Evolutionary conservation across 2,888 invertebrate genomes (phyloP), one percentile per base, ranked within the genome.

Genomic region (Monochamus alternatus): DNA sequence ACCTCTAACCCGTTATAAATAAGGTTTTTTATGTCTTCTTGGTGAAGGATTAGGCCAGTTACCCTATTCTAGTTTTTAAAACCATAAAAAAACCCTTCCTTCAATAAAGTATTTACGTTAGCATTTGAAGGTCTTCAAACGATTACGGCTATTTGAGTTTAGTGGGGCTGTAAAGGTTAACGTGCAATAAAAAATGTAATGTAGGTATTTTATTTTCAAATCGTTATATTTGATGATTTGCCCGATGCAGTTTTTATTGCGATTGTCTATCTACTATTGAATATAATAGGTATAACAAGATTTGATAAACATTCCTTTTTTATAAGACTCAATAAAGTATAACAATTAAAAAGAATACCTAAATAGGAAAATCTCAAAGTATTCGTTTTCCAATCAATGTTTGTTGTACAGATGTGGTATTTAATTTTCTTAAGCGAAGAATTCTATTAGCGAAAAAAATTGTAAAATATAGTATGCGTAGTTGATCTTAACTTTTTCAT

Each of bases 41-140:
- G 82, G 78, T 79, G 81, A 85, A 85, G 85, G 85, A 84, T 86
- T 85, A 83, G 81, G 81, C 80, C 80, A 79, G 79, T 68, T 79
- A 79, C 74, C 78, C 82, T 78, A 75, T 80, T 74, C 75, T 69
- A 75, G 80, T 80, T 80, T 81, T 79, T 80, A 78, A 81, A 80
- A 76, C 79, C 81, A 78, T 83, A 83, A 84, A 81, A 81, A 83
- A 83, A 81, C 64, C 81, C 83, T 81, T 84, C 83, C 81, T 77
- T 82, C 81, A 83, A 84, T 85, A 82, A 83, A 83, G 64, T 51
- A 72, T 64, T 75, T 30, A 58, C 68, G 69, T 67, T 71, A 72
- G 58, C 75, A 59, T 67, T 75, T 74, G 77, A 75, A 79, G 74
- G 75, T 69, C 76, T 75, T 75, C 64, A 22, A 64, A 30, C 64